Conservation (phyloP, 2,888 invertebrate species). For the Cataglyphis cursor region DNA sequence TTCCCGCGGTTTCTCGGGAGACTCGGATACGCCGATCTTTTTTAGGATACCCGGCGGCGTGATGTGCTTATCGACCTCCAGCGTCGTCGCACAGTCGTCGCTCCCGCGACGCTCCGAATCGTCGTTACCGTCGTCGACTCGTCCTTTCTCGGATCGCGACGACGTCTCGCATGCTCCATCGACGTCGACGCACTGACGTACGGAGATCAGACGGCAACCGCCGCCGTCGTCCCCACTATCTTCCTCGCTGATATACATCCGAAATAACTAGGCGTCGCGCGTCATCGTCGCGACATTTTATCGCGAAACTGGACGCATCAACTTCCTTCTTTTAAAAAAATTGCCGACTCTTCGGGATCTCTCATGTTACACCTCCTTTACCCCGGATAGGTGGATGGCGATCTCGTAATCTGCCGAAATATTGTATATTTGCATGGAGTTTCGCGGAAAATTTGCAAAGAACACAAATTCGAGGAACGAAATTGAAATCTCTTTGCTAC, state of each 20-base stretch:
- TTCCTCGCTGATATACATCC: slow-evolving; percentile 84
- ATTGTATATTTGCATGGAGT: not conserved
- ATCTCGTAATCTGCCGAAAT: slow-evolving; percentile 1
- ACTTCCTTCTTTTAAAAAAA: not conserved
- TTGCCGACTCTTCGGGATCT: not conserved
- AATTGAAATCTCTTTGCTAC: not conserved
- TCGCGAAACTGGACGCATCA: slow-evolving; percentile 41
- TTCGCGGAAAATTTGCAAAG: not conserved
- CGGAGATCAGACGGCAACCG: slow-evolving; percentile 84
- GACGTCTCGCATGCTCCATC: slow-evolving; percentile 65
- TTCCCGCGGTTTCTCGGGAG: slow-evolving; percentile 46
- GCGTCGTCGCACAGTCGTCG: slow-evolving; percentile 52
- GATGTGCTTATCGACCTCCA: slow-evolving; percentile 58
- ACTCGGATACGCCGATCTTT: slow-evolving; percentile 30
- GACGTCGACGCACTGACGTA: slow-evolving; percentile 80
- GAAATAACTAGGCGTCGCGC: slow-evolving; percentile 74
- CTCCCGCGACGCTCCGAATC: slow-evolving; percentile 45
- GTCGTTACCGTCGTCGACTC: slow-evolving; percentile 54
- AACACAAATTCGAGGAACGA: not conserved
- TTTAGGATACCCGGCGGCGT: slow-evolving; percentile 54
- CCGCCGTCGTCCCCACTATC: slow-evolving; percentile 82
- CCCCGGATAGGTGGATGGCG: no score
- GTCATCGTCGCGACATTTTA: slow-evolving; percentile 69
- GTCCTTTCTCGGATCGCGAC: slow-evolving; percentile 44
- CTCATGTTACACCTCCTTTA: slow-evolving; percentile 9